phyloP scores from a whole-genome alignment of 2,797 vertebrate species.

The Rhinogobio ventralis region DNA sequence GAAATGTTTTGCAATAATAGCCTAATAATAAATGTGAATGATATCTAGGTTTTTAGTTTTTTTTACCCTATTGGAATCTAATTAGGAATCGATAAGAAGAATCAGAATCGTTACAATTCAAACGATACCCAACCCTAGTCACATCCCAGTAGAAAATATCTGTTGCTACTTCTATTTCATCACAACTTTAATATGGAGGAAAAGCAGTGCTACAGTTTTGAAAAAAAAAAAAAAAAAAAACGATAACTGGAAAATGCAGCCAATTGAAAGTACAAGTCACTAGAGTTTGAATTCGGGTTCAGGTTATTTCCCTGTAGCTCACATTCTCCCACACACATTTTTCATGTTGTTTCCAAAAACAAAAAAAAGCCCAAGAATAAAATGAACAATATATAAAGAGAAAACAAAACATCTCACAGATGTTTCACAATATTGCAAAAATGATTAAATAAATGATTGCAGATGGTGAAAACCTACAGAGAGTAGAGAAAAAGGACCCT shows the following conservation, averaged over 20 bases:
- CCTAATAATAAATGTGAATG: too few species aligned
- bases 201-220: not conserved
- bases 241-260: not conserved
- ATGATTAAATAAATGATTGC: not conserved
- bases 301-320: not conserved
- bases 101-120: too few species aligned
- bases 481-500: constrained; percentile 13
- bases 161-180: not conserved
- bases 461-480: constrained; percentile 30
- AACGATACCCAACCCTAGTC: too few species aligned
- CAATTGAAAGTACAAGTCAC: not conserved
- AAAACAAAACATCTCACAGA: not conserved
- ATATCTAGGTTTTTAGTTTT: too few species aligned
- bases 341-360: not conserved
- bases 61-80: too few species aligned
- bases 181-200: not conserved
- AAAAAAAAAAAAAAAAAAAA: too few species aligned
- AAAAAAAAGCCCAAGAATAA: not conserved
- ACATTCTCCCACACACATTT: not conserved
- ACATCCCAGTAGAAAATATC: not conserved
- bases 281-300: not conserved
- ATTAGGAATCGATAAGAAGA: too few species aligned
- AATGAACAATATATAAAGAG: not conserved
- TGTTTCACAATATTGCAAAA: not conserved
- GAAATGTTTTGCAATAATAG: too few species aligned